Evolutionary conservation across 37 sponge, comb jelly and placozoan species (phyloP).

Genomic region (Petrosia ficiformis): DNA sequence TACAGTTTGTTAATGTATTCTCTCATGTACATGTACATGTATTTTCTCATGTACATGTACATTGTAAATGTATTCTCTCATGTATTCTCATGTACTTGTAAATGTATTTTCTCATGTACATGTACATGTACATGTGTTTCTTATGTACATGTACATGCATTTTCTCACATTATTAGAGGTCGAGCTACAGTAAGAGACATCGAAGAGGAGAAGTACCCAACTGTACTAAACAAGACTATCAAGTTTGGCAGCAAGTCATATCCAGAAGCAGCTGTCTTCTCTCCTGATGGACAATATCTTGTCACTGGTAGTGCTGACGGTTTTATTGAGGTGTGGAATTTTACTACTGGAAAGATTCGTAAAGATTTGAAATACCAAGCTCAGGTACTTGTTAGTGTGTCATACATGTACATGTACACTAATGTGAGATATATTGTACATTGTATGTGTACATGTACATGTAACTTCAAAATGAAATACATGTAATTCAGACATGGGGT

Average conservation of each 20-base stretch:
- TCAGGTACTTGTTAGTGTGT: slow-evolving; percentile 55
- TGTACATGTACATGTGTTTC: background rate
- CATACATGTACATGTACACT: no score
- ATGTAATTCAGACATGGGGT: no score
- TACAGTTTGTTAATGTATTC: background rate
- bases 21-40: background rate
- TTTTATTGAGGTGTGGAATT: slow-evolving; percentile 99
- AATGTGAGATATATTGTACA: no score
- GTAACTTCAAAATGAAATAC: no score
- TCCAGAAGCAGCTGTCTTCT: slow-evolving; percentile 87
- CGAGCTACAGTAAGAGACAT: slow-evolving; percentile 80
- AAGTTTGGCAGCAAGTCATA: slow-evolving; percentile 94
- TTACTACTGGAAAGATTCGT: slow-evolving; percentile 95
- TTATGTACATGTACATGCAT: background rate
- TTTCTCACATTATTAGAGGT: slow-evolving; percentile 38
- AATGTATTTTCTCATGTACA: background rate
- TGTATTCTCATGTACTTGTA: background rate
- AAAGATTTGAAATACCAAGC: slow-evolving; percentile 99
- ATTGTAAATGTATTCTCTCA: background rate
- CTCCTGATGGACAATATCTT: slow-evolving; percentile 97
- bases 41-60: background rate
- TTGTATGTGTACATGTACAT: no score
- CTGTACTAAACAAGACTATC: slow-evolving; percentile 82
- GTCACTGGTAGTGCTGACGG: slow-evolving; percentile 98
- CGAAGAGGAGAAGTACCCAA: slow-evolving; percentile 96